Conservation (phyloP, 1,140 invertebrate species). For the Aphis craccivora region DNA sequence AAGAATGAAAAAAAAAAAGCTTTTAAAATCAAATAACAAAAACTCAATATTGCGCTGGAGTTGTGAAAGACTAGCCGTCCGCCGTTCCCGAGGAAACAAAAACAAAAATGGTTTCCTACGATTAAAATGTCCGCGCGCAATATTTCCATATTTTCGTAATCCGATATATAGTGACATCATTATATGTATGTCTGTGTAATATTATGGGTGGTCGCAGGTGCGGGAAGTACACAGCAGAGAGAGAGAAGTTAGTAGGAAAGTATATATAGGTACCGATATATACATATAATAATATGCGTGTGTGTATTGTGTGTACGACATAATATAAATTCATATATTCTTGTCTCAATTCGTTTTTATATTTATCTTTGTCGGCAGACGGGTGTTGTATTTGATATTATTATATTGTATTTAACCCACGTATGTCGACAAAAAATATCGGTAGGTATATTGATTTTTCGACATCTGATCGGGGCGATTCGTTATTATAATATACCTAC, state of each 20-base stretch:
- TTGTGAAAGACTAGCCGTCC: not conserved
- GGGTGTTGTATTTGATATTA: not conserved
- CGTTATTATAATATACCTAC: not conserved
- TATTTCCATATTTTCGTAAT: constrained; percentile 7
- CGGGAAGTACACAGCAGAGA: not conserved
- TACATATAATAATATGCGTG: too few species aligned
- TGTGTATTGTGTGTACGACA: not conserved
- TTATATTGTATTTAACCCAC: not conserved
- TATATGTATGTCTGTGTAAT: not conserved
- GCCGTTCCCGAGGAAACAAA: not conserved
- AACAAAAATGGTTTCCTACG: constrained; percentile 15
- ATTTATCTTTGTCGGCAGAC: not conserved
- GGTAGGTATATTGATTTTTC: not conserved
- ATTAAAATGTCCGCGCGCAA: constrained; percentile 6
- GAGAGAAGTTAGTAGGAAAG: not conserved
- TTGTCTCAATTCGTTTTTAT: too few species aligned
- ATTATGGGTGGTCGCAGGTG: not conserved
- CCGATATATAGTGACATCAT: constrained; percentile 14
- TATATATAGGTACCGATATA: not conserved
- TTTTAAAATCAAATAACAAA: constrained; percentile 24
- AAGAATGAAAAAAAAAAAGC: not conserved
- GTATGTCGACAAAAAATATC: not conserved
- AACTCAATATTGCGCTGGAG: not conserved
- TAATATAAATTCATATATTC: too few species aligned
- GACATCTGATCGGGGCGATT: not conserved